Conservation (phyloP, 2,888 invertebrate genomes). For the Lamproptera curius region DNA sequence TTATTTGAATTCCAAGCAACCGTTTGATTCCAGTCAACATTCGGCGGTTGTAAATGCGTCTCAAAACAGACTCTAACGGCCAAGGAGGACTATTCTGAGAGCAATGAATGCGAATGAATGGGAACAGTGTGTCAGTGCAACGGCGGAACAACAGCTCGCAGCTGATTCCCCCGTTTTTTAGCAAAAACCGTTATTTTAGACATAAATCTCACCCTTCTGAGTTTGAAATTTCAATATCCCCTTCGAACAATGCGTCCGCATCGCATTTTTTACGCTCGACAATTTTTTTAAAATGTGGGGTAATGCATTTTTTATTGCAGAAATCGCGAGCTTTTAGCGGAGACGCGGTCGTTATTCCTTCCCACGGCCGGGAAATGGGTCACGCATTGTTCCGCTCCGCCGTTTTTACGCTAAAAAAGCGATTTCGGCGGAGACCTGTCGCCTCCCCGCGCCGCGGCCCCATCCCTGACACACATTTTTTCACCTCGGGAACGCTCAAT, state of each 20-base stretch:
- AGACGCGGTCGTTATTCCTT: conserved; percentile 72
- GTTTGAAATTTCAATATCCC: conserved; percentile 55
- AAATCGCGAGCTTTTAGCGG: conserved; percentile 49
- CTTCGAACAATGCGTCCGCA: conserved; percentile 31
- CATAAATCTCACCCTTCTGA: conserved; percentile 76
- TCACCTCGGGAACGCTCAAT: conserved; percentile 71
- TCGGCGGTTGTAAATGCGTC: too few species aligned
- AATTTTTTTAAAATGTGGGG: conserved; percentile 71
- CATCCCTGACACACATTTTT: conserved; percentile 75
- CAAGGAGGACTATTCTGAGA: too few species aligned
- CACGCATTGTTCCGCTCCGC: conserved; percentile 68
- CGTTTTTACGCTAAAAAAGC: conserved; percentile 72
- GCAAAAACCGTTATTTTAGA: conserved; percentile 73
- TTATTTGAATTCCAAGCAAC: too few species aligned
- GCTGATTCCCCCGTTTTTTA: conserved; percentile 64
- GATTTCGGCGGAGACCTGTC: conserved; percentile 58
- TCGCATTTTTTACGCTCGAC: conserved; percentile 53
- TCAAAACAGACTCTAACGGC: too few species aligned
- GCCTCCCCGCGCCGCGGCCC: conserved; percentile 45
- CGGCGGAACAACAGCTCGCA: conserved; percentile 45
- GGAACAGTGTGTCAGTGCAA: too few species aligned
- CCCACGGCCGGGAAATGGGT: conserved; percentile 77
- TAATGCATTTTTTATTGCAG: conserved; percentile 74
- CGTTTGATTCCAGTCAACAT: too few species aligned
- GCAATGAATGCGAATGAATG: too few species aligned